phyloP scores from a whole-genome alignment of 2,797 vertebrate species.

The Spinibarbus caldwelli region DNA sequence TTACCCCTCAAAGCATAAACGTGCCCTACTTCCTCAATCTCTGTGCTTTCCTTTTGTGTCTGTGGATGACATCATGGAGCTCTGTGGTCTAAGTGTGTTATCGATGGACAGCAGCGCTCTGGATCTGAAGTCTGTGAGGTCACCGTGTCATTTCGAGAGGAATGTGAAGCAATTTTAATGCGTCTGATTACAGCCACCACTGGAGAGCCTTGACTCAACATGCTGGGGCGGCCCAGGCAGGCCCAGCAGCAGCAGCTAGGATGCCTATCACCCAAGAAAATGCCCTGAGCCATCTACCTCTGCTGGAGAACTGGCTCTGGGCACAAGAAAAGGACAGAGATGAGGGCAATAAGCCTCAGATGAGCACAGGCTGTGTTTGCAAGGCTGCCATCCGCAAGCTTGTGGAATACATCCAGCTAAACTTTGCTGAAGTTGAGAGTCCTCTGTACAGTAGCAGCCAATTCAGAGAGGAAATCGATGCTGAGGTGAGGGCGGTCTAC shows the following conservation, averaged over 20 bases:
- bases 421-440: constrained; percentile 81
- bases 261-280: constrained; percentile 99
- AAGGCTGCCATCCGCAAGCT: constrained; percentile 89
- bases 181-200: constrained; percentile 23
- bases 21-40: constrained; percentile 19
- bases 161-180: constrained; percentile 49
- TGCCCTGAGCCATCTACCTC: constrained; percentile 84
- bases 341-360: constrained; percentile 68
- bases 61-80: constrained; percentile 65
- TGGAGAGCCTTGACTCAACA: constrained; percentile 70
- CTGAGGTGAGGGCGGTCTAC: constrained; percentile 87
- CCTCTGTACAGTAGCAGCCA: constrained; percentile 42
- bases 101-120: constrained; percentile 26
- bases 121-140: constrained; percentile 43
- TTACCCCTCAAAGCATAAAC: constrained; percentile 51
- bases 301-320: constrained; percentile 88
- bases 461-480: constrained; percentile 71
- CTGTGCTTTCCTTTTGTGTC: constrained; percentile 30
- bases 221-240: constrained; percentile 66
- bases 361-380: constrained; percentile 74
- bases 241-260: constrained; percentile 65
- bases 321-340: constrained; percentile 69
- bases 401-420: constrained; percentile 92
- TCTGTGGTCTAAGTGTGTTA: constrained; percentile 31
- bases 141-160: constrained; percentile 46